phyloP scores from a whole-genome alignment of 2,113 vertebrate species.

The Emydura subglobosa region DNA sequence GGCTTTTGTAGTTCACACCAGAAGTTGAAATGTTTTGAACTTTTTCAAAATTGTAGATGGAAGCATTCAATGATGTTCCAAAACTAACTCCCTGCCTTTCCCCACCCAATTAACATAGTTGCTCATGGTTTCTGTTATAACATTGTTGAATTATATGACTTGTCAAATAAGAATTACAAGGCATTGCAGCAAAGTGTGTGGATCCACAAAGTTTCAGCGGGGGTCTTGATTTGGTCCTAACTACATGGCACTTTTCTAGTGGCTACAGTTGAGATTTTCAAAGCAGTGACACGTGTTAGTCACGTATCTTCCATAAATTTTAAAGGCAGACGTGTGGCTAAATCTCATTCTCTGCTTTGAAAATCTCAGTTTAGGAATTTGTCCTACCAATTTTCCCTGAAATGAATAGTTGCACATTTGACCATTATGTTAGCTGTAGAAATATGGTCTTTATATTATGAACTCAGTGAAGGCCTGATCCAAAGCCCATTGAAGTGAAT shows the following conservation, averaged over 20 bases:
- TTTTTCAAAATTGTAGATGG: background rate
- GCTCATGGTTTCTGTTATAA: background rate
- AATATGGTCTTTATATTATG: background rate
- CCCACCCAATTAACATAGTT: background rate
- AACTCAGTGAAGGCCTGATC: background rate
- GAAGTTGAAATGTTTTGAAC: background rate
- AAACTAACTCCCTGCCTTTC: background rate
- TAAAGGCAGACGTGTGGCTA: rapidly evolving
- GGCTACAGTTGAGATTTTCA: background rate
- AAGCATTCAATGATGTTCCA: background rate
- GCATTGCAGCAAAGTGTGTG: rapidly evolving
- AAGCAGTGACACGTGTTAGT: background rate
- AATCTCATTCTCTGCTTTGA: background rate
- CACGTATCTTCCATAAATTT: background rate
- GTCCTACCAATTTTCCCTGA: background rate
- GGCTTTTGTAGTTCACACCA: background rate
- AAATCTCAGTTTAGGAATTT: background rate
- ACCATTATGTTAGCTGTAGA: background rate
- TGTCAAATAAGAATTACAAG: background rate
- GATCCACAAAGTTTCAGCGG: background rate
- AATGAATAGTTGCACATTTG: background rate
- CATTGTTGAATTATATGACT: background rate
- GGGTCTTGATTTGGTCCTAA: rapidly evolving
- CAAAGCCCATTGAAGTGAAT: background rate
- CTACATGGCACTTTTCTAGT: background rate